These are phyloP conservation scores for Tor tambroides DNA, from an alignment of 2,113 vertebrate genomes.

Conservation along the genomic window DNA sequence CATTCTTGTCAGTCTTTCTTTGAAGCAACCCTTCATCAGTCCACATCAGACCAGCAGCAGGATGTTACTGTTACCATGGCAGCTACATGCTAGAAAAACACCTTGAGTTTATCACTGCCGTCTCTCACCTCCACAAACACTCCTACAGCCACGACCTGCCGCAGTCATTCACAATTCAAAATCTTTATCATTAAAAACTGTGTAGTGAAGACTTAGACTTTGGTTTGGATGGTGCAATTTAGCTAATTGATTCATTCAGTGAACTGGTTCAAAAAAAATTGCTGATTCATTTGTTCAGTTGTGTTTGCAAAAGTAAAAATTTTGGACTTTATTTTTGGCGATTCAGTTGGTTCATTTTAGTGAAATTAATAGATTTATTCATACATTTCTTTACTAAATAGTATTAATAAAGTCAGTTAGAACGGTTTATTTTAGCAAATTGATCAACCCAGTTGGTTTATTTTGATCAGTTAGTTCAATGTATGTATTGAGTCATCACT, in stretches of 20 bases:
- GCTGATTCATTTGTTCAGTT: background rate
- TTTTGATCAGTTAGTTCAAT: background rate
- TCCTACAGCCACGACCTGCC: background rate
- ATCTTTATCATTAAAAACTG: background rate
- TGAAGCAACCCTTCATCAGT: conserved; percentile 16
- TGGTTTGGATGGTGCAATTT: background rate
- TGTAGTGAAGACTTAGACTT: background rate
- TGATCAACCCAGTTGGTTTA: background rate
- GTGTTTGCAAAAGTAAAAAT: background rate
- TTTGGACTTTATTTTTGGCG: background rate
- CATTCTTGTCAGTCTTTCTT: background rate
- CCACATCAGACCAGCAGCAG: background rate
- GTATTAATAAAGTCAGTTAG: background rate
- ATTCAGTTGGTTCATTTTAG: background rate
- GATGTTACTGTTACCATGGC: conserved; percentile 62
- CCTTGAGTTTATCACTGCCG: background rate
- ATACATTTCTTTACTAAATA: too few species aligned
- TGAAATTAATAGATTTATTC: background rate
- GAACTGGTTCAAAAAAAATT: background rate
- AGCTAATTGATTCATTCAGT: background rate
- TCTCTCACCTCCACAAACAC: background rate
- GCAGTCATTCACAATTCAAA: background rate
- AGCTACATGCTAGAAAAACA: conserved; percentile 38
- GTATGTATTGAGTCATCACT: background rate
- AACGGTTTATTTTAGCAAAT: too few species aligned